Percentiles rank a stretch among this genome's conserved stretches.
These are phyloP conservation scores for Lepidotrigona ventralis DNA, from an alignment of 1,140 invertebrate genomes.

Conservation along the genomic window DNA sequence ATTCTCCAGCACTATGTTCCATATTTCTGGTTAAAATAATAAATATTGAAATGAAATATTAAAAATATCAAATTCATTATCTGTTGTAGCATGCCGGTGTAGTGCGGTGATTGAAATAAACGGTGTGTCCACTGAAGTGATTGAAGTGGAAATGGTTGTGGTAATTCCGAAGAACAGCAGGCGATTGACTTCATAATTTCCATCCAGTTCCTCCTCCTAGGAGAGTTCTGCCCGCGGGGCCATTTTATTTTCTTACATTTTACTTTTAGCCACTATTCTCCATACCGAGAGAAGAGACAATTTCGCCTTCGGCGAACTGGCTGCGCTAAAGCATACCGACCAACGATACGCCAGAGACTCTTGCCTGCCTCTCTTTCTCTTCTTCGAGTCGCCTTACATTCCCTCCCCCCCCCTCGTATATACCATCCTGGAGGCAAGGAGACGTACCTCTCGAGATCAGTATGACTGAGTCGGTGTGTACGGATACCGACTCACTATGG, in stretches of 20 bases:
- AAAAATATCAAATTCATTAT: no score
- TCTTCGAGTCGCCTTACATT: conserved; percentile 57
- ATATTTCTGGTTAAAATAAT: no score
- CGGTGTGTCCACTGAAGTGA: no score
- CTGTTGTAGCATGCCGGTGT: no score
- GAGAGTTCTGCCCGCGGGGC: neutral
- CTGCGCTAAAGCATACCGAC: conserved; percentile 52
- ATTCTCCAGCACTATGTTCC: no score
- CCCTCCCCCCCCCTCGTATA: conserved; percentile 50
- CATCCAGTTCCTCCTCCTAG: no score
- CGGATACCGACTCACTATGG: conserved; percentile 68
- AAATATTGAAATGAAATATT: no score
- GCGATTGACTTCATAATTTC: no score
- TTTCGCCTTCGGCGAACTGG: conserved; percentile 55
- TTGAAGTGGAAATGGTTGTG: no score
- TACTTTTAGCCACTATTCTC: conserved; percentile 56
- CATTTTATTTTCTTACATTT: conserved; percentile 35
- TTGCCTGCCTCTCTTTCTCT: conserved; percentile 16
- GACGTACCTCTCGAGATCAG: conserved; percentile 71
- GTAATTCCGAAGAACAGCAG: no score
- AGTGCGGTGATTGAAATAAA: no score
- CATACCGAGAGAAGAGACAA: conserved; percentile 55
- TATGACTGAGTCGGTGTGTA: conserved; percentile 68
- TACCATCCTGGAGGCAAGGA: conserved; percentile 67
- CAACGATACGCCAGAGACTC: conserved; percentile 65